Base-by-base conservation (phyloP, 2,113 vertebrate genomes). In the Eublepharis macularius region DNA sequence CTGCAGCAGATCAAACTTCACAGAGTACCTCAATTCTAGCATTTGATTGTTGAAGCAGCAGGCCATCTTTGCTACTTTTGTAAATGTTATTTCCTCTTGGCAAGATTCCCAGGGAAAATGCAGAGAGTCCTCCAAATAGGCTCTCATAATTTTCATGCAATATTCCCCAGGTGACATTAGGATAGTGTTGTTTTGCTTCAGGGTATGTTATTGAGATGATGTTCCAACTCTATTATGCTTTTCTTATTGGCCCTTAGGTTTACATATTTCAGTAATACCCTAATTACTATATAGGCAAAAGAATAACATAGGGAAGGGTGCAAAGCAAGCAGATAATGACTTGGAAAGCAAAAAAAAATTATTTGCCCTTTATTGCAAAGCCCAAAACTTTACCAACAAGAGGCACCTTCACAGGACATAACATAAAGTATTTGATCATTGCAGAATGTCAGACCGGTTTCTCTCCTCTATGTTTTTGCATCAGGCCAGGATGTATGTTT, bases 1-100 rank as follows among this genome's bases (percentile, higher is more conserved):
- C 43, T 36, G n/a, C 43, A 49, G 51, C n/a, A 10, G 72, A 21
- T 66, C 82, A 63, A 24, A 29, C 43, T 45, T 43, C 29, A 74
- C 70, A 41, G 16, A 6, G 7, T 43, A 16, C 73, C 57, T 66
- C 41, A 12, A 6, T 75, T 65, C 57, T 43, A 12, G 13, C 12
- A 47, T 39, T 51, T 82, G 51, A 49, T 34, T 60, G 21, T 29
- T 66, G 57, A 65, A 83, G 57, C 41, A 11, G 82, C 19, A 45
- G 57, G n/a, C 34, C 32, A 65, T 76, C 72, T 75, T 34, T 49
- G 11, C 17, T 32, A 66, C 72, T 4, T 65, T 29, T 26, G 54
- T 83, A 73, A 49, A 76, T 76, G 82, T 66, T 57, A 65, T 76
- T 83, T 76, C 54, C 57, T 76, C 57, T 36, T 76, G 70, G 72